A percentile compares a stretch with the other conserved stretches of the same genome.
phyloP scores from a whole-genome alignment of 92 coral and sea anemone genomes.

The Meandrina meandrites region DNA sequence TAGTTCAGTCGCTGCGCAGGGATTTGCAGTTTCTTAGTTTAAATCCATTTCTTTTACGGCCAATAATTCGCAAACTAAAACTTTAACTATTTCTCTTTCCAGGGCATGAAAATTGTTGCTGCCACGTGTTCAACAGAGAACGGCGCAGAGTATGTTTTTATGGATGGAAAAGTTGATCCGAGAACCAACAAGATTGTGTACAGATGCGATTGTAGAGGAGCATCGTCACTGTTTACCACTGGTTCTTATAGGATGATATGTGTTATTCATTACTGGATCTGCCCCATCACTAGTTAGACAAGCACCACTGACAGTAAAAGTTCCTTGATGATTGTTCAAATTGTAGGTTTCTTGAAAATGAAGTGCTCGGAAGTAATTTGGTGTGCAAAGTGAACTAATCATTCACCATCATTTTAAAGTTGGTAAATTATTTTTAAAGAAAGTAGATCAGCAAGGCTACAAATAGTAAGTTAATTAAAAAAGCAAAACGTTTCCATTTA shows the following conservation, averaged over 20 bases:
- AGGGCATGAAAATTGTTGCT: slow-evolving; percentile 73
- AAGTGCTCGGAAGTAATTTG: too few relatives aligned
- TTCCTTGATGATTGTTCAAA: not conserved
- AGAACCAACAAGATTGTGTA: slow-evolving; percentile 27
- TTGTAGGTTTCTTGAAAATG: not conserved
- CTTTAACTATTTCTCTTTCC: not conserved
- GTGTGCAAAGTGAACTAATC: not conserved
- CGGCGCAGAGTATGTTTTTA: slow-evolving; percentile 60
- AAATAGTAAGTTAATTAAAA: not conserved
- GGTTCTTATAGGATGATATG: slow-evolving; percentile 34
- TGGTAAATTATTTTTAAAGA: too few relatives aligned
- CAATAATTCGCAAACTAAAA: too few relatives aligned
- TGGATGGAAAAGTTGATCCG: slow-evolving; percentile 5
- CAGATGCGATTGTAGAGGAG: slow-evolving; percentile 61
- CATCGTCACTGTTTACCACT: slow-evolving; percentile 25
- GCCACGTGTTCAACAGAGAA: slow-evolving; percentile 65
- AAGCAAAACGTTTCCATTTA: not conserved
- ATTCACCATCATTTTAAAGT: not conserved
- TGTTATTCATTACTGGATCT: slow-evolving; percentile 67
- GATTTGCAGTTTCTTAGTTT: too few relatives aligned
- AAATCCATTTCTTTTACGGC: too few relatives aligned
- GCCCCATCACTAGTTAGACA: slow-evolving; percentile 48
- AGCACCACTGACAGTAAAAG: too few relatives aligned
- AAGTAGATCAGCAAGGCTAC: not conserved
- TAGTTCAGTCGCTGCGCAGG: not conserved